Base-by-base conservation (phyloP, 1,140 invertebrate genomes). In the Lordiphosa collinella region DNA sequence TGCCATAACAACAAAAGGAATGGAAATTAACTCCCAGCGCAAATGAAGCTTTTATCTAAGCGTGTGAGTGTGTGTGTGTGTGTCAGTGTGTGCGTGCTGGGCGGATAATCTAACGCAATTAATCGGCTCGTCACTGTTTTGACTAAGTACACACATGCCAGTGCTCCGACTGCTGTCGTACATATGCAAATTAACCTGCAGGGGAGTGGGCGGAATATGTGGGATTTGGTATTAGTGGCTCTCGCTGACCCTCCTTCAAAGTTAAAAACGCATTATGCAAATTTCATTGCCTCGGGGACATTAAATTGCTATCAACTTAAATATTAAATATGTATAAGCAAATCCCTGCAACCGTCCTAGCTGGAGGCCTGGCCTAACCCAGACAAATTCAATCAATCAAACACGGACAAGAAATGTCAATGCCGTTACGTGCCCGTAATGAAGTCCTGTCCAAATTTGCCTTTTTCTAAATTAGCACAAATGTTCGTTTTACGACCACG, bases 381-480 rank as follows among this genome's bases (percentile, higher is more conserved):
- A 65, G 76, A 71, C 60, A 76, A 84, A 84, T 84, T 84, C 78
- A 84, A 84, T 84, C 78, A 84, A 84, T 84, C 78, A 84, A 82
- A 78, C 67, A 62, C 62, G 59, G 57, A 14, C 14, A 67, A 55
- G 72, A 72, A 84, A 84, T 82, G 71, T 54, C 76, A 75, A 63
- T 82, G 66, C 76, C 78, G 71, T 72, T 80, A 80, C 53, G 71
- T 73, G 57, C 67, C 71, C 78, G 71, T 79, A 85, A 86, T 86
- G 82, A 86, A 82, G 82, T 86, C 61, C 72, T 74, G 71, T 86
- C 75, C 72, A 84, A 84, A 84, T 84, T 84, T 84, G 73, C 78
- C 78, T 84, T 84, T 84, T 78, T 82, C 72, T 84, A 85, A 84
- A 84, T 84, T 84, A 84, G 78, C 78, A 84, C 79, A 84, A 85